These are phyloP conservation scores for Atta colombica DNA, from an alignment of 1,140 invertebrate species.

Conservation along the genomic window DNA sequence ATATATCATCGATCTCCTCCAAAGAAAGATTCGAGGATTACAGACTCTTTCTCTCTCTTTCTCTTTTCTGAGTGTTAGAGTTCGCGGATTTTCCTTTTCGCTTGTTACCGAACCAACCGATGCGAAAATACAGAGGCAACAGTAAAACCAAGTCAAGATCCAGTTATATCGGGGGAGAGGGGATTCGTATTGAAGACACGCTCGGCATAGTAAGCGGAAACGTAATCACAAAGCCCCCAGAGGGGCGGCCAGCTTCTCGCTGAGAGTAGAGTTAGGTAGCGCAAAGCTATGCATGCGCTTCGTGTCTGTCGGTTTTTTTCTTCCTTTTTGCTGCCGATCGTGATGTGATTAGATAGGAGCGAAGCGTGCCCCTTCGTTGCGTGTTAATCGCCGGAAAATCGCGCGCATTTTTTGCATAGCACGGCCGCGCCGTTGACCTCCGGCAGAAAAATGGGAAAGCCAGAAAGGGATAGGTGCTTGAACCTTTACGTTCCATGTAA, in stretches of 20 bases:
- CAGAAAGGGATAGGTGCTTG: not conserved
- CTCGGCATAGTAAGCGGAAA: slow-evolving; percentile 73
- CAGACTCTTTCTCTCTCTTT: not conserved
- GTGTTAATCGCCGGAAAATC: slow-evolving; percentile 59
- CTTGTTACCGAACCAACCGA: slow-evolving; percentile 40
- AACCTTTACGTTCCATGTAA: not conserved
- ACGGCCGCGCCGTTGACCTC: slow-evolving; percentile 41
- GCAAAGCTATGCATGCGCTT: slow-evolving; percentile 16
- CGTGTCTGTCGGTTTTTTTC: not conserved
- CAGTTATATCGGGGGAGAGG: slow-evolving; percentile 65
- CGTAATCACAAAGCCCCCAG: slow-evolving; percentile 70
- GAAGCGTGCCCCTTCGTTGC: slow-evolving; percentile 29
- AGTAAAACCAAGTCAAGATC: slow-evolving; percentile 63
- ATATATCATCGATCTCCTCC: not conserved
- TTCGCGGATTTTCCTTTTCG: slow-evolving; percentile 6
- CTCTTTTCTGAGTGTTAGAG: not conserved
- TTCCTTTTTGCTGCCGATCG: slow-evolving; percentile 28
- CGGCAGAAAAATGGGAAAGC: slow-evolving; percentile 19
- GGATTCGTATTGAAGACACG: slow-evolving; percentile 68
- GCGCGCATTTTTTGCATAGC: slow-evolving; percentile 46
- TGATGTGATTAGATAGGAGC: slow-evolving; percentile 22
- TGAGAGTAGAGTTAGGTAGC: not conserved
- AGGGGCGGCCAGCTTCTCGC: slow-evolving; percentile 51
- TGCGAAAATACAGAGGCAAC: slow-evolving; percentile 67
- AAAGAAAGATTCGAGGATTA: not conserved